Evolutionary conservation across 2,888 invertebrate species (phyloP).

Genomic region (Venustoraphidia nigricollis): DNA sequence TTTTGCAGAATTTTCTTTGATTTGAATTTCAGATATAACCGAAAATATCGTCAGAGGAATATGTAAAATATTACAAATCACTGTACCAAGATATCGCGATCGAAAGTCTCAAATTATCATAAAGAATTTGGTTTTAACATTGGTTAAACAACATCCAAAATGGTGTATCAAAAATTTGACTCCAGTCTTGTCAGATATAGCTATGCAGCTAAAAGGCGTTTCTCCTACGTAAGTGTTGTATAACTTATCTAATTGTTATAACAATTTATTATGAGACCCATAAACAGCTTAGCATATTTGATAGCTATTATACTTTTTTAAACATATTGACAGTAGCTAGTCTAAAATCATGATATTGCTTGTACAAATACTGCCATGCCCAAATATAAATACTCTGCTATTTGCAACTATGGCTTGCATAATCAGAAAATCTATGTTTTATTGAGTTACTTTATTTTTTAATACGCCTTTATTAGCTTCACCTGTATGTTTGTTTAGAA

Average conservation of each 20-base stretch:
- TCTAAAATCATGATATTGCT: too few species aligned
- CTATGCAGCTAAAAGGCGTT: conserved; percentile 43
- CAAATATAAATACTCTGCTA: too few species aligned
- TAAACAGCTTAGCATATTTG: too few species aligned
- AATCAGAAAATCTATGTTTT: too few species aligned
- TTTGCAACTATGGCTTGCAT: too few species aligned
- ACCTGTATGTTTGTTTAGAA: too few species aligned
- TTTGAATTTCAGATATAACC: conserved; percentile 46
- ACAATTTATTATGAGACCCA: too few species aligned
- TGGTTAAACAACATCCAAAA: conserved; percentile 50
- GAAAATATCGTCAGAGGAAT: conserved; percentile 63
- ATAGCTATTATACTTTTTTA: too few species aligned
- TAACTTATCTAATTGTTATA: conserved; percentile 1
- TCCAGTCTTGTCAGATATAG: conserved; percentile 44
- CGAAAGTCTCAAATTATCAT: conserved; percentile 61
- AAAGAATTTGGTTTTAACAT: conserved; percentile 46
- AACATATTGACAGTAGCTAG: too few species aligned
- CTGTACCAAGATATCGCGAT: conserved; percentile 68
- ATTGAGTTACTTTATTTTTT: too few species aligned
- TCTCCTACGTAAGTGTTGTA: conserved; percentile 46
- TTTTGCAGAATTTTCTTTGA: not conserved
- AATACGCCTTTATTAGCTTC: too few species aligned
- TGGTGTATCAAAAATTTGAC: conserved; percentile 54
- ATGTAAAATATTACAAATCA: conserved; percentile 59
- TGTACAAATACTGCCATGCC: too few species aligned